These are phyloP conservation scores for Lethenteron camtschaticum DNA, from an alignment of 2,113 vertebrate genomes.

Conservation along the genomic window DNA sequence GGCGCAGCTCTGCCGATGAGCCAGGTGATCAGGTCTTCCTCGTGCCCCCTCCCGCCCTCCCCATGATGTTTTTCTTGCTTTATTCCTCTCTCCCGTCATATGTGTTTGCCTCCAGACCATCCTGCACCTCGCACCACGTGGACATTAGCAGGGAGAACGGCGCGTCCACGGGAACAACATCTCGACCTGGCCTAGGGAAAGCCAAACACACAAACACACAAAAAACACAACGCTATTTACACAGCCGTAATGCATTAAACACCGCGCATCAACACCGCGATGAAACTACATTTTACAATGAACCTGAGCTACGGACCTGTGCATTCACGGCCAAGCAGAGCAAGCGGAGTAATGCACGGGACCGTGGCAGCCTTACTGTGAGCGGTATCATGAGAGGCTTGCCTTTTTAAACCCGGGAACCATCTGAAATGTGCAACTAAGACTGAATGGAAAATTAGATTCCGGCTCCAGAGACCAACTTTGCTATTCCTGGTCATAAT, in stretches of 20 bases:
- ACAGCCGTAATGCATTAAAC: no score
- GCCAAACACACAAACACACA: no score
- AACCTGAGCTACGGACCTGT: no score
- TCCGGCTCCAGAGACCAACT: slow-evolving; percentile 6
- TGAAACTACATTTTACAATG: no score
- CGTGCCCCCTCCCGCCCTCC: background rate
- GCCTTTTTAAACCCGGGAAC: background rate
- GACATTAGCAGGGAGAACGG: no score
- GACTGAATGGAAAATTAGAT: slow-evolving; percentile 5
- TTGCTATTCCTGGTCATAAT: slow-evolving; percentile 6
- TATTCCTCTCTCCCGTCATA: background rate
- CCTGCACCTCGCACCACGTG: no score
- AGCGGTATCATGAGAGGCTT: background rate
- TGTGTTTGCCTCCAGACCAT: background rate
- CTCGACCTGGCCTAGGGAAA: no score
- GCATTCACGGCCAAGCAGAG: no score
- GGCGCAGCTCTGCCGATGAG: no score
- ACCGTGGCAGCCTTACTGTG: background rate
- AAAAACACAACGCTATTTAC: no score
- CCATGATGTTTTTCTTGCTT: background rate
- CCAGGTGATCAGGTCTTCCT: background rate
- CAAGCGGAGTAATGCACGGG: background rate
- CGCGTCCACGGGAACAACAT: no score
- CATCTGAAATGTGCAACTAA: slow-evolving; percentile 5
- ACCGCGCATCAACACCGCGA: no score